Base-by-base conservation (phyloP, 2,797 vertebrate species). In the Arremon aurantiirostris region DNA sequence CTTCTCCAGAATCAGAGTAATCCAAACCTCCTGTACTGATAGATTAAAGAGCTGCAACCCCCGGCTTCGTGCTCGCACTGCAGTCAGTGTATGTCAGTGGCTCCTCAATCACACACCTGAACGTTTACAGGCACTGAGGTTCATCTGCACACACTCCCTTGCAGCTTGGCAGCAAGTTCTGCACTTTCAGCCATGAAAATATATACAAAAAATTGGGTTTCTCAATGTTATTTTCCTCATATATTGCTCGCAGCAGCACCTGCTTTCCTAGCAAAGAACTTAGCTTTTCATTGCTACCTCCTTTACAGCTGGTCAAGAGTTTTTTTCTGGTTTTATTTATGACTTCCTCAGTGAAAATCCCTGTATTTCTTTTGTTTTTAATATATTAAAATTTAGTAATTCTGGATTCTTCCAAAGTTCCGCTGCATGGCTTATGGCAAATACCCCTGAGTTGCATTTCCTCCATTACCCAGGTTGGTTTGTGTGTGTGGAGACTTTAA, bases 301-400 rank as follows among this genome's bases (percentile, higher is more conserved):
- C 78, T 95, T 86, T 34, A 56, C 60, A 55, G 15, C 77, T 57
- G 77, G 50, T 90, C 2, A 34, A 47, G 52, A 42, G 11, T 76
- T 66, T 50, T 70, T 66, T 61, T 15, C 83, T 82, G 64, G 70
- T 84, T 95, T 90, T 92, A 85, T 94, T 97, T 89, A 95, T 87
- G n/a, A 94, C 69, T 75, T 91, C 68, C 78, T 90, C 64, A 30
- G 53, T 92, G 82, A 63, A 76, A 82, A 93, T 42, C 92, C 84
- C 64, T 95, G 90, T 92, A 91, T 72, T 83, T 79, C 86, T 87
- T 93, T 85, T 76, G 46, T 0, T 94, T 96, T 94, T 89, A 93
- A 90, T 71, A 84, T 86, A 94, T 96, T 97, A 96, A 95, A 97
- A 75, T 63, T 37, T 21, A 93, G 89, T 66, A 15, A 68, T 83